These are phyloP conservation scores for Helicoverpa zea DNA, from an alignment of 1,140 invertebrate genomes.

Conservation along the genomic window DNA sequence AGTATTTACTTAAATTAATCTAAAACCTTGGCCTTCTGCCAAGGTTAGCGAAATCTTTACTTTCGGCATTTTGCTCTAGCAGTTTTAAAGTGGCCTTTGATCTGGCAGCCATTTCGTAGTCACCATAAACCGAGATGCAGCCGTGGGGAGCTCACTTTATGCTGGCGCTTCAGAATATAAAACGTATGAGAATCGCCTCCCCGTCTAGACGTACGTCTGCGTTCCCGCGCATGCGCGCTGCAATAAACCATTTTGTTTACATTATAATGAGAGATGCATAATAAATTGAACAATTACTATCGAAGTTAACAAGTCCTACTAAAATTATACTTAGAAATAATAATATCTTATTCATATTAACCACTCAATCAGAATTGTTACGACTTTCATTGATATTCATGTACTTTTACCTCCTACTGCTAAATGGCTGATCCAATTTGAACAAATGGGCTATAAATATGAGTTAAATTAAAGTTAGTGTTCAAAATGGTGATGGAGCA, in stretches of 20 bases:
- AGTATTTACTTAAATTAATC: constrained; percentile 18
- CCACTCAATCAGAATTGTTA: constrained; percentile 7
- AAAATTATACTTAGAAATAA: constrained; percentile 23
- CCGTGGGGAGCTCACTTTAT: constrained; percentile 40
- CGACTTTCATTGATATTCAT: not conserved
- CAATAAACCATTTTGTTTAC: constrained; percentile 44
- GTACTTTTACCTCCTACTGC: constrained; percentile 1
- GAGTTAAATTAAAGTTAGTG: constrained; percentile 31
- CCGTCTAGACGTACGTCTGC: constrained; percentile 74
- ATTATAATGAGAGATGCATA: constrained; percentile 41
- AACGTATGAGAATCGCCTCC: constrained; percentile 56
- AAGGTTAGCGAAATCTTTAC: constrained; percentile 60
- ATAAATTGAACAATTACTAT: constrained; percentile 26
- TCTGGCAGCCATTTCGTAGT: not conserved
- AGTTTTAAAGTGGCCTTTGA: constrained; percentile 42
- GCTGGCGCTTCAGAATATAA: constrained; percentile 49
- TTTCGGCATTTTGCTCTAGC: constrained; percentile 46
- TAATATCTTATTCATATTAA: constrained; percentile 19
- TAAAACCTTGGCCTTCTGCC: constrained; percentile 56
- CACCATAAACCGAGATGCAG: constrained; percentile 4
- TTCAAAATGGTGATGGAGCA: constrained; percentile 11
- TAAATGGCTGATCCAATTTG: constrained; percentile 35
- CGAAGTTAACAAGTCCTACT: constrained; percentile 13
- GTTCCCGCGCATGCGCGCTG: constrained; percentile 63
- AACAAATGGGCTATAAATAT: constrained; percentile 28